phyloP scores from a whole-genome alignment of 2,888 invertebrate species.

The Phaedon cochleariae region DNA sequence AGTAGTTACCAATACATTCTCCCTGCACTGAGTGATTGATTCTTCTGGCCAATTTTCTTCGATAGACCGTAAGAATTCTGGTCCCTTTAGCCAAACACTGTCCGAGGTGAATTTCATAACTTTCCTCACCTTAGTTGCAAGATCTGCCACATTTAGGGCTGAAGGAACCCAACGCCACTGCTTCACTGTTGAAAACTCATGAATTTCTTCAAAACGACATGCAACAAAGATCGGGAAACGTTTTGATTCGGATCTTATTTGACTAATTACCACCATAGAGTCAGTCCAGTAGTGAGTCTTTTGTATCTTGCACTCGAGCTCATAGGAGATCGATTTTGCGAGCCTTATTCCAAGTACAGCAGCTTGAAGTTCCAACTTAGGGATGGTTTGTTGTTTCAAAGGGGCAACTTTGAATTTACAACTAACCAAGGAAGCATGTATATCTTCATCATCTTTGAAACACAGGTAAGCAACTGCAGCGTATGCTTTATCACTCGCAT shows the following conservation, averaged over 20 bases:
- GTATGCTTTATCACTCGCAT: too few species aligned
- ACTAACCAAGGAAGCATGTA: not conserved
- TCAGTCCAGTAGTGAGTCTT: not conserved
- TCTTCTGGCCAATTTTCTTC: not conserved
- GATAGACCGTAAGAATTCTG: not conserved
- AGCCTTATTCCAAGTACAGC: not conserved
- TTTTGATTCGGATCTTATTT: not conserved
- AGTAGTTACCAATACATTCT: not conserved
- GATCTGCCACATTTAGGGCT: not conserved
- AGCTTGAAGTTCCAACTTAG: not conserved
- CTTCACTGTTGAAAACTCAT: not conserved
- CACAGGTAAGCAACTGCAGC: too few species aligned
- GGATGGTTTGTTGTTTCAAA: too few species aligned
- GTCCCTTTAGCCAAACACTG: not conserved
- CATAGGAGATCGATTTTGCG: not conserved
- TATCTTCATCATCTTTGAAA: too few species aligned
- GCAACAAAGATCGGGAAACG: not conserved
- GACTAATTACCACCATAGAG: not conserved
- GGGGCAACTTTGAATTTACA: too few species aligned
- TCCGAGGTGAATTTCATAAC: not conserved
- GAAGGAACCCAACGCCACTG: not conserved
- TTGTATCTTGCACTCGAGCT: not conserved
- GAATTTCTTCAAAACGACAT: not conserved
- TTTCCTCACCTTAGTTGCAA: not conserved
- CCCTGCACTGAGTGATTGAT: not conserved